A percentile compares a stretch with the other conserved stretches of the same genome.
These are phyloP conservation scores for Lasioglossum leucozonium DNA, from an alignment of 2,888 invertebrate genomes.

Conservation along the genomic window DNA sequence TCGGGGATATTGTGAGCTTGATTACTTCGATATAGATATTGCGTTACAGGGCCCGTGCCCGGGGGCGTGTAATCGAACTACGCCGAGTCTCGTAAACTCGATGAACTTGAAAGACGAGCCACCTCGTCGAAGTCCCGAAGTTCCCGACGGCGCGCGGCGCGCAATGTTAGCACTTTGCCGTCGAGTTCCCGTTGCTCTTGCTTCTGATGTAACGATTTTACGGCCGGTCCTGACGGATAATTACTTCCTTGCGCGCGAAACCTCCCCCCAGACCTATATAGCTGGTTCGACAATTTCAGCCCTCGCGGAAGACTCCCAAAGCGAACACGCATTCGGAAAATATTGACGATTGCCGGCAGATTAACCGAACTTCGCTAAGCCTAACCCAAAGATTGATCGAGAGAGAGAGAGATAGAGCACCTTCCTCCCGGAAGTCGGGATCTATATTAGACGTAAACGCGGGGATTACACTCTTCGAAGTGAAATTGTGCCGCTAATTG, in stretches of 20 bases:
- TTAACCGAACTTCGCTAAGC: neutral
- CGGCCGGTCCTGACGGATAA: conserved; percentile 40
- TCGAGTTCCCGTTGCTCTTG: conserved; percentile 28
- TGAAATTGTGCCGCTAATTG: neutral
- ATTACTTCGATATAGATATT: conserved; percentile 69
- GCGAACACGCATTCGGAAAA: neutral
- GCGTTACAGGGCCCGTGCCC: conserved; percentile 62
- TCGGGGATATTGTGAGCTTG: conserved; percentile 65
- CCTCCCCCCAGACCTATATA: neutral
- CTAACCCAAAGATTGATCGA: too few species aligned
- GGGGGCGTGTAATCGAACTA: conserved; percentile 67
- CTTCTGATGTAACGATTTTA: conserved; percentile 23
- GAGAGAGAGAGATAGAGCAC: neutral
- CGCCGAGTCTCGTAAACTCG: conserved; percentile 59
- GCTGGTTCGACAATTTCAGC: neutral
- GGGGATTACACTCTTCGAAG: neutral
- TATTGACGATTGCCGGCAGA: conserved; percentile 10
- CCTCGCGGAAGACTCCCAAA: neutral
- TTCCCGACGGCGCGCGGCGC: conserved; percentile 37
- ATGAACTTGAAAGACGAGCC: conserved; percentile 65
- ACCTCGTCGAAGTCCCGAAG: conserved; percentile 46
- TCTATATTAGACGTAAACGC: neutral
- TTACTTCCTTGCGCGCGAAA: conserved; percentile 41
- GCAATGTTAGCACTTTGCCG: conserved; percentile 55
- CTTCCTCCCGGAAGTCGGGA: neutral